phyloP scores from a whole-genome alignment of 2,113 vertebrate species.

The Orientallactaga bullata region DNA sequence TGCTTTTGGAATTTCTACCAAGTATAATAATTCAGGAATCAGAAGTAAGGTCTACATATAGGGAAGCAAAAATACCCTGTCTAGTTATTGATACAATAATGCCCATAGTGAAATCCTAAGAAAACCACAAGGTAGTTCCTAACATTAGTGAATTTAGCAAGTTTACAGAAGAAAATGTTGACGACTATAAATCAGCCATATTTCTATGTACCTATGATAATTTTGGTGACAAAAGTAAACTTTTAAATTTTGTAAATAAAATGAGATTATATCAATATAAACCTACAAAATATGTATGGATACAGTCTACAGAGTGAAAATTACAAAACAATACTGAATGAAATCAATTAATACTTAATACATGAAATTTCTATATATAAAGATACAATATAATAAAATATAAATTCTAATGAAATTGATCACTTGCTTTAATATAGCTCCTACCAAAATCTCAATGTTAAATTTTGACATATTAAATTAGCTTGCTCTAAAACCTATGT shows the following conservation, averaged over 20 bases:
- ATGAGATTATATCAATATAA: neutral
- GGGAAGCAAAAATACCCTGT: neutral
- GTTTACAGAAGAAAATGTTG: neutral
- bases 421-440: neutral
- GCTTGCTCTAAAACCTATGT: slow-evolving; percentile 12
- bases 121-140: neutral
- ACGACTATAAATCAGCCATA: neutral
- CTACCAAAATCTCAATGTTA: neutral
- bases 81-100: neutral
- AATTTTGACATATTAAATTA: neutral
- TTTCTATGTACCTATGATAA: neutral
- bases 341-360: neutral
- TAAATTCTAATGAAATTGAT: neutral
- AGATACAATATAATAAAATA: neutral
- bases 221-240: too few relatives aligned
- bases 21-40: neutral
- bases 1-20: neutral
- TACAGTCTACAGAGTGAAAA: neutral
- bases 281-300: neutral
- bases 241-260: slow-evolving; percentile 32
- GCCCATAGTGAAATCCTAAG: neutral
- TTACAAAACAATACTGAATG: neutral
- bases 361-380: neutral
- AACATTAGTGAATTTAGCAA: neutral
- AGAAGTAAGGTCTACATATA: neutral